Conservation (phyloP, 2,888 invertebrate species). For the Trachelus iudaicus region DNA sequence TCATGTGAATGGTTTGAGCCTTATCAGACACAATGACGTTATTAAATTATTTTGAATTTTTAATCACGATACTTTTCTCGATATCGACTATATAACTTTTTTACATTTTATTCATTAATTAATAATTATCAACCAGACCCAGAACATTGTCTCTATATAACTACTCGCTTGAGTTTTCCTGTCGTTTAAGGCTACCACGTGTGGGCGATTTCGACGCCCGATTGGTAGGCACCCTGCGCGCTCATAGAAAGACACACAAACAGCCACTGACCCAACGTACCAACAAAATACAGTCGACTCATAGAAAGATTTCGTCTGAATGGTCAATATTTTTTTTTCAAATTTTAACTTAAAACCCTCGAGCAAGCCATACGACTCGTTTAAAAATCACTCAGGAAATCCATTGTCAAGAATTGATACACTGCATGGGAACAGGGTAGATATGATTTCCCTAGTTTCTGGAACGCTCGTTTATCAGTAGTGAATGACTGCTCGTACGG, state of each 20-base stretch:
- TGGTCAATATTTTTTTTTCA: neutral
- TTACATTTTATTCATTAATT: neutral
- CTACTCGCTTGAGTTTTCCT: conserved; percentile 24
- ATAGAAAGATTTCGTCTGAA: neutral
- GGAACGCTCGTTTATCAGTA: neutral
- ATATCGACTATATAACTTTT: neutral
- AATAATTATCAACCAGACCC: neutral
- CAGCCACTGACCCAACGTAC: neutral
- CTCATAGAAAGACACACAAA: neutral
- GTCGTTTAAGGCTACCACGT: conserved; percentile 40
- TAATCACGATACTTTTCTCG: neutral
- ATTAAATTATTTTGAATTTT: neutral
- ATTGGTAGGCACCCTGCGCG: conserved; percentile 28
- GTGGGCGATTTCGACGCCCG: conserved; percentile 59
- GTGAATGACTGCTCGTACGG: neutral
- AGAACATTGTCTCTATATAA: conserved; percentile 19
- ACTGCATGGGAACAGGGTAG: neutral
- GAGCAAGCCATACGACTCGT: neutral
- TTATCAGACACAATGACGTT: neutral
- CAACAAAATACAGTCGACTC: neutral
- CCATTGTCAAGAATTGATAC: neutral
- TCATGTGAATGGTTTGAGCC: neutral
- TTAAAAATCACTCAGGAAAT: neutral
- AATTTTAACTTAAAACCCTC: neutral
- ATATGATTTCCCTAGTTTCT: neutral